Base-by-base conservation (phyloP, 2,113 vertebrate species). In the Atrichornis clamosus region DNA sequence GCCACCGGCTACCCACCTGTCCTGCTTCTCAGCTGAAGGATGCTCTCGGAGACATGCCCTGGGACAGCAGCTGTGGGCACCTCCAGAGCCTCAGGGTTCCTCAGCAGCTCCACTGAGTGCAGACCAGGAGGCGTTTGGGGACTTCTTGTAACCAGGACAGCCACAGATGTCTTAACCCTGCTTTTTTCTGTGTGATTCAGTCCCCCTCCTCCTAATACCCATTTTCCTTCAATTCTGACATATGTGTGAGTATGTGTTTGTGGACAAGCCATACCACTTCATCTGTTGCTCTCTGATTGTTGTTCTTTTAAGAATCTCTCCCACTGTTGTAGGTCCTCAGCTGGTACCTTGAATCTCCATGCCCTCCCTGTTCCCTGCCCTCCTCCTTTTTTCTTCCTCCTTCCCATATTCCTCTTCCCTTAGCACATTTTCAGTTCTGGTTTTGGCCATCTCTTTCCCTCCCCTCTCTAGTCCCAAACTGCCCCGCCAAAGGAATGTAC, bases 1-100 rank as follows among this genome's bases (percentile, higher is more conserved):
- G 2, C 28, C 5, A 9, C 15, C 0, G 0, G 22, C n/a, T 67
- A 32, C 26, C 23, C 1, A 0, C 46, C 15, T 4, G 0, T 30
- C 64, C 80, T 32, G 30, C 35, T 11, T 6, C 30, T 22, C 2
- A 0, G 15, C 30, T 53, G 41, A 64, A n/a, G 64, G 35, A 41
- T 59, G 55, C 17, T 49, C 33, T 8, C 3, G 7, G 55, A 59
- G 16, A 52, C 5, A 10, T 37, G 39, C 22, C 62, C 50, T 6
- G 6, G 19, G 33, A 63, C 11, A 55, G 73, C 3, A 3, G 27
- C 27, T 64, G 15, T 5, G 41, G 53, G 39, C 49, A 88, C 7
- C 41, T 69, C 69, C 44, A 53, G 39, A 63, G 47, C 52, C 35
- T n/a, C 56, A 28, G 47, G 7, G 13, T 13, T 27, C 30, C 69